Evolutionary conservation across 2,797 vertebrate genomes (phyloP).

Genomic region (Hoplostethus mediterraneus): DNA sequence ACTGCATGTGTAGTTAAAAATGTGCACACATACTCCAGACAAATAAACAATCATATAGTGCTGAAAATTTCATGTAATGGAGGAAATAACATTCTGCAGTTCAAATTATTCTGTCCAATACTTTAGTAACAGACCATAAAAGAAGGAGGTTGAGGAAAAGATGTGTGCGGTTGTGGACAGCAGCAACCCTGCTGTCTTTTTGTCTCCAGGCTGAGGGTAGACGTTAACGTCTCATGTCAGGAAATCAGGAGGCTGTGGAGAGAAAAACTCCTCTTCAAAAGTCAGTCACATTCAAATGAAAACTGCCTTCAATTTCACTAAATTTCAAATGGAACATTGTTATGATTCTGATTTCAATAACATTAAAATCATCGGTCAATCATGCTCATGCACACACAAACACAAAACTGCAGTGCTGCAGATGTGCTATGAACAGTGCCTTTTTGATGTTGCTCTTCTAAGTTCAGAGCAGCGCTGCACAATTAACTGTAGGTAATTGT

Average conservation of each 20-base stretch:
- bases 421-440: background rate
- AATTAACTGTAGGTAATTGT: too few relatives aligned
- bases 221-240: slow-evolving; percentile 25
- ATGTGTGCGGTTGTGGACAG: slow-evolving; percentile 27
- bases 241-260: slow-evolving; percentile 71
- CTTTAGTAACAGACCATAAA: background rate
- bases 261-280: slow-evolving; percentile 69
- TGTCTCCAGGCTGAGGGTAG: slow-evolving; percentile 18
- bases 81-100: background rate
- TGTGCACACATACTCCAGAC: slow-evolving; percentile 3
- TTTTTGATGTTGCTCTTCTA: background rate
- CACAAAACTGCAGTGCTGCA: background rate
- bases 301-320: slow-evolving; percentile 4
- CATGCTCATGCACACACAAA: slow-evolving; percentile 11
- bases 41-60: background rate
- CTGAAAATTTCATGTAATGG: background rate
- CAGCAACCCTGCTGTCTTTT: slow-evolving; percentile 18
- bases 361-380: background rate
- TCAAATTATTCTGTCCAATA: background rate
- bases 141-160: background rate
- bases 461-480: background rate
- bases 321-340: background rate
- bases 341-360: background rate
- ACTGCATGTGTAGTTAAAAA: slow-evolving; percentile 11
- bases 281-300: slow-evolving; percentile 43